Evolutionary conservation across 1,140 invertebrate genomes (phyloP).

Genomic region (Geopemphigus sp.): DNA sequence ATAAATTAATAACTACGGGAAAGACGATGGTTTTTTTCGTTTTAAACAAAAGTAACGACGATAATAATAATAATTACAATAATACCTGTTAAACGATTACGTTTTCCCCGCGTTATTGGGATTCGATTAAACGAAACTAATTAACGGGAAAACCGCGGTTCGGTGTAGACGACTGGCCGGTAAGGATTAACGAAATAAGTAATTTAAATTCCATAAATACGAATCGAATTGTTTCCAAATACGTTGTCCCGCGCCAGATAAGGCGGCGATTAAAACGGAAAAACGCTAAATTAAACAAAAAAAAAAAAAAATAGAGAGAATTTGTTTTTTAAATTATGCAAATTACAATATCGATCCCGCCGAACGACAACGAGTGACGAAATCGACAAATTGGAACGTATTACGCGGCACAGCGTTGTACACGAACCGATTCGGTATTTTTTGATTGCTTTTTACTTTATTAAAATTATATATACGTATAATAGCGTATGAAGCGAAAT

Average conservation of each 20-base stretch:
- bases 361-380: background rate
- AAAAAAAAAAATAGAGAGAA: no score
- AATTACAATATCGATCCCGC: background rate
- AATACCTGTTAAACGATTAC: background rate
- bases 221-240: background rate
- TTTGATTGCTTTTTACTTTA: no score
- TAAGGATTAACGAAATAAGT: background rate
- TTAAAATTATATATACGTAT: no score
- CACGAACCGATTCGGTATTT: no score
- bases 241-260: no score
- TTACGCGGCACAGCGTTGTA: no score
- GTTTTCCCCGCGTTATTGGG: background rate
- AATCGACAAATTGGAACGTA: background rate
- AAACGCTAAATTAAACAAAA: no score
- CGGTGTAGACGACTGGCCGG: background rate
- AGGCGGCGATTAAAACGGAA: no score
- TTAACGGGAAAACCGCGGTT: background rate
- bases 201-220: background rate
- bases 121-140: slow-evolving; percentile 1
- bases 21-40: slow-evolving; percentile 5
- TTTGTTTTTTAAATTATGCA: background rate
- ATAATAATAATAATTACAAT: slow-evolving; percentile 7
- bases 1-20: slow-evolving; percentile 12
- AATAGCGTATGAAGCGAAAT: no score
- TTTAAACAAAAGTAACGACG: background rate